Evolutionary conservation across 1,140 invertebrate genomes (phyloP).

Genomic region (Drosophila watanabei): DNA sequence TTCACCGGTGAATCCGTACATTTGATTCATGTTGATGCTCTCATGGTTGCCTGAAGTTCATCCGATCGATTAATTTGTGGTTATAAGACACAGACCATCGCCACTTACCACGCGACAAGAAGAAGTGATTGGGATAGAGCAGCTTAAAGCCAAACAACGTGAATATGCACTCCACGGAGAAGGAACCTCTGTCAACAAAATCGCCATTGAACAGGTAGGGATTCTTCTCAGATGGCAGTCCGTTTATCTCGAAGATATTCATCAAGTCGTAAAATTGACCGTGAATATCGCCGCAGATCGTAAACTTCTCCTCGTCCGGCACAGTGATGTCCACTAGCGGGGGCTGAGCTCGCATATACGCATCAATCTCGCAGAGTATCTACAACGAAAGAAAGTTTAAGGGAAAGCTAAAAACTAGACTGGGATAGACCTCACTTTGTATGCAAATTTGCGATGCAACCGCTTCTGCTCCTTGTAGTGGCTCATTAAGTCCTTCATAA

Average conservation of each 20-base stretch:
- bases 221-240: constrained; percentile 96
- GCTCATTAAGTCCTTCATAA: constrained; percentile 95
- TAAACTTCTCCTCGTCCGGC: constrained; percentile 96
- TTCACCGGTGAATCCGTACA: constrained; percentile 99
- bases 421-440: constrained; percentile 89
- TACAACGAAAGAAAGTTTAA: constrained; percentile 86
- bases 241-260: constrained; percentile 99
- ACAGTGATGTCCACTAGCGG: constrained; percentile 96
- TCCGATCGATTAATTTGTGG: background rate
- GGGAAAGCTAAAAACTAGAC: background rate
- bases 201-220: constrained; percentile 93
- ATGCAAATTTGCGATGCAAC: constrained; percentile 98
- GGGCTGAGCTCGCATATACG: constrained; percentile 93
- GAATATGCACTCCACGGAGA: constrained; percentile 99
- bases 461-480: constrained; percentile 97
- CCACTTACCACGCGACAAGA: constrained; percentile 96
- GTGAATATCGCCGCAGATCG: constrained; percentile 99
- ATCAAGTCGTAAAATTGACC: constrained; percentile 99
- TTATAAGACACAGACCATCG: background rate
- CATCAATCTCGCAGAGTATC: constrained; percentile 97
- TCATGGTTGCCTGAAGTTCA: constrained; percentile 96
- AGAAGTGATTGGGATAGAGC: constrained; percentile 98
- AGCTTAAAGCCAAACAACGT: constrained; percentile 98
- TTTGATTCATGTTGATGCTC: constrained; percentile 99
- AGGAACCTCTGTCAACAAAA: constrained; percentile 99